phyloP scores from a whole-genome alignment of 2,797 vertebrate species.

The Melanotaenia trifasciata region DNA sequence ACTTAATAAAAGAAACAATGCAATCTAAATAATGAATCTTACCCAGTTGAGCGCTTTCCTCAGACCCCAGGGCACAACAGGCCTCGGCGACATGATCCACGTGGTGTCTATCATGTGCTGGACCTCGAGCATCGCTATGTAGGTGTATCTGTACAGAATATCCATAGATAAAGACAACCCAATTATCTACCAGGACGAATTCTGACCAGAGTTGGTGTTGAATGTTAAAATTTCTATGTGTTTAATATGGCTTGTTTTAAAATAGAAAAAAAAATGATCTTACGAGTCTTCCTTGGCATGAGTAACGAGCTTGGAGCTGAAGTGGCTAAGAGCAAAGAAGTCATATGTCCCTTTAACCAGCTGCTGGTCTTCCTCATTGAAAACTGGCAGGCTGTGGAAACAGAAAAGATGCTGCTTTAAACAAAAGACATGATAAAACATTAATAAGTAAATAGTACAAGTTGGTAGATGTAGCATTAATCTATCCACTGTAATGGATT shows the following conservation, averaged over 20 bases:
- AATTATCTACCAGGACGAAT: neutral
- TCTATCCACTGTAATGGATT: no score
- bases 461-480: no score
- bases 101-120: constrained; percentile 93
- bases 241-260: no score
- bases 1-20: neutral
- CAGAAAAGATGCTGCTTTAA: neutral
- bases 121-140: constrained; percentile 87
- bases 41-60: constrained; percentile 94
- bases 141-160: constrained; percentile 78
- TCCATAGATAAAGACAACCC: no score
- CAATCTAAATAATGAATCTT: constrained; percentile 41
- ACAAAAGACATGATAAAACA: neutral
- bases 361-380: constrained; percentile 87
- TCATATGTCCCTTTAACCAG: constrained; percentile 91
- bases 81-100: constrained; percentile 90
- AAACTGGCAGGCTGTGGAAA: constrained; percentile 86
- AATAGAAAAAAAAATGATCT: constrained; percentile 19
- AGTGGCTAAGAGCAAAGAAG: constrained; percentile 96
- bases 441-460: neutral
- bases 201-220: no score
- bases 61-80: constrained; percentile 95
- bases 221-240: no score
- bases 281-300: constrained; percentile 89
- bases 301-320: constrained; percentile 91